phyloP scores from a whole-genome alignment of 2,113 vertebrate species.

The Callaeas wilsoni region DNA sequence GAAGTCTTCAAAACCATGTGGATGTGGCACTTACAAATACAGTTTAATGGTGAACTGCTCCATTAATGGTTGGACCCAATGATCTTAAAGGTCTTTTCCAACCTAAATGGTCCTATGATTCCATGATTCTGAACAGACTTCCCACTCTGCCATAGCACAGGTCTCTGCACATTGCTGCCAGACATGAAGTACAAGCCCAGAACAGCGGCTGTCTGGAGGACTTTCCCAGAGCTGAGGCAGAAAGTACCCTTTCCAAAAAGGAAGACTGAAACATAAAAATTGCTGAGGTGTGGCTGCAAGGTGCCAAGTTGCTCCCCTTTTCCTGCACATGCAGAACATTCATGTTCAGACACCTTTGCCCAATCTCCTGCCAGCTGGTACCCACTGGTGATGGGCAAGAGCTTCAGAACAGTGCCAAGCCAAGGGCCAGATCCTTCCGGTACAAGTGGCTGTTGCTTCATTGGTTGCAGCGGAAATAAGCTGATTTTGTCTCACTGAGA shows the following conservation, averaged over 20 bases:
- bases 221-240: background rate
- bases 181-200: background rate
- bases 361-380: background rate
- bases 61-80: background rate
- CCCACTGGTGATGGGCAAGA: background rate
- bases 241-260: background rate
- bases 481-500: background rate
- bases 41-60: background rate
- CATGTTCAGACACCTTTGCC: background rate
- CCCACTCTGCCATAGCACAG: accelerated
- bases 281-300: background rate
- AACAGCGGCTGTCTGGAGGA: background rate
- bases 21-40: background rate
- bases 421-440: background rate
- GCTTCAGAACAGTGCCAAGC: background rate
- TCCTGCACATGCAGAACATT: background rate
- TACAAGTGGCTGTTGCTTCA: background rate
- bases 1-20: background rate
- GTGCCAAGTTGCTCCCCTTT: background rate
- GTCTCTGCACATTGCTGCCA: background rate
- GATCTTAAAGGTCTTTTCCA: background rate
- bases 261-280: background rate
- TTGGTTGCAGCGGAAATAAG: background rate
- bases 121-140: background rate
- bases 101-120: background rate